These are phyloP conservation scores for Forbesichthys agassizii DNA, from an alignment of 2,113 vertebrate genomes.

Conservation along the genomic window DNA sequence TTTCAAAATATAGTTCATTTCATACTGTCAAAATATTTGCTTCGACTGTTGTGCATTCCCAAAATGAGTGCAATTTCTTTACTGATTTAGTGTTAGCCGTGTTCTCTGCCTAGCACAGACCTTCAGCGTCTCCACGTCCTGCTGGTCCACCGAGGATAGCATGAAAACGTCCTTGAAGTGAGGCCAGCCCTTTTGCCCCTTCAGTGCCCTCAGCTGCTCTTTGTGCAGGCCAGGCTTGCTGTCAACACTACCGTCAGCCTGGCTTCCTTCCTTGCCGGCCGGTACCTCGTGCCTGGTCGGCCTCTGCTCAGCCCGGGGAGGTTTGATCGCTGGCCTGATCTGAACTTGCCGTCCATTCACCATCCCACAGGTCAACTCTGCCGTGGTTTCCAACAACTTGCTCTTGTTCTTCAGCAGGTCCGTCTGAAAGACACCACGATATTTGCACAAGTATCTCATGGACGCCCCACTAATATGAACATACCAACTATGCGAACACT, in stretches of 20 bases:
- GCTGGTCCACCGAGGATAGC: conserved; percentile 83
- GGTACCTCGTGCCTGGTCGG: neutral
- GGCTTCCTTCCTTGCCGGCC: neutral
- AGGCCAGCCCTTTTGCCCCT: conserved; percentile 81
- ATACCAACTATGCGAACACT: too few relatives aligned
- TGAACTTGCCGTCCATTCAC: conserved; percentile 79
- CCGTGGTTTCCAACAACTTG: conserved; percentile 79
- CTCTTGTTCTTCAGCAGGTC: conserved; percentile 85
- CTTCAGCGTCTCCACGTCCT: conserved; percentile 89
- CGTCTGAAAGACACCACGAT: conserved; percentile 72
- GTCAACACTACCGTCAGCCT: neutral
- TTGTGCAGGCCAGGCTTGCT: conserved; percentile 30
- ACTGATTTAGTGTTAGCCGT: neutral
- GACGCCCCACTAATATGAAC: neutral
- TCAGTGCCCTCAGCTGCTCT: conserved; percentile 59
- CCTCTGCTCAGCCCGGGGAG: conserved; percentile 32
- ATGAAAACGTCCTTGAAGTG: conserved; percentile 94
- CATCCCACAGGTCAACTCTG: conserved; percentile 82
- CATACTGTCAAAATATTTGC: neutral
- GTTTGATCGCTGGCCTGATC: conserved; percentile 45
- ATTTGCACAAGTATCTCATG: neutral
- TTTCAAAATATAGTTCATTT: neutral
- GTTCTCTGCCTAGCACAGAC: conserved; percentile 57
- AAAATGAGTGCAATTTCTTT: too few relatives aligned
- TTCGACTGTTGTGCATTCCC: too few relatives aligned